Evolutionary conservation across 2,888 invertebrate genomes (phyloP), one percentile per base, ranked within the genome.

Genomic region (Drosophila infuscata): DNA sequence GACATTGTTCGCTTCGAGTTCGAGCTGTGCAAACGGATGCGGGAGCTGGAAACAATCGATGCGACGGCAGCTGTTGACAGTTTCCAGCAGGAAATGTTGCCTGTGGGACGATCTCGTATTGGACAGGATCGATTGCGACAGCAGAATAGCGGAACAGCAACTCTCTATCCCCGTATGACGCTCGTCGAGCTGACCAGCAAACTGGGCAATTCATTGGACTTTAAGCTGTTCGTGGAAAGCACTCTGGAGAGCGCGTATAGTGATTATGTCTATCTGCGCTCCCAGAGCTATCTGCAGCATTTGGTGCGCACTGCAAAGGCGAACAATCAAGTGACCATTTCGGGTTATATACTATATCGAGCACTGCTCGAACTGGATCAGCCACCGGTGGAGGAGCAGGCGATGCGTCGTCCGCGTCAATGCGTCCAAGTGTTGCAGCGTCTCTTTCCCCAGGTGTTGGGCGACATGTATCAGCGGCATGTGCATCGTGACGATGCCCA

Each of bases 1-100:
- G 89, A 91, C 35, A 82, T 92, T 3, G 72, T 92, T 0, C 81
- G 89, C 36, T 92, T 92, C 25, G 93, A 92, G 61, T 91, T 88
- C 36, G 89, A 91, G 30, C 80, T 92, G 15, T 92, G 92, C 70
- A 84, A 88, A 48, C 76, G 70, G 8, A 89, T 91, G 88, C 74
- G 90, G 0, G 70, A 78, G 15, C 75, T 83, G 6, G 72, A 89
- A 30, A 71, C 66, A 46, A 25, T 9, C 25, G 3, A 25, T 4
- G 2, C 25, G 0, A 30, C 82, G 58, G 58, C 77, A 0, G n/a
- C 38, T 0, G n/a, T 32, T 7, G 64, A 71, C 46, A 25, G 25
- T 0, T 51, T 3, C 63, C 65, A 61, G 7, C 69, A 49, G 41
- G 43, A 43, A 1, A 32, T 20, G 1, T 7, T 17, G 0, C 56